These are phyloP conservation scores for Amphibalanus amphitrite DNA, from an alignment of 1,140 invertebrate species.

Conservation along the genomic window DNA sequence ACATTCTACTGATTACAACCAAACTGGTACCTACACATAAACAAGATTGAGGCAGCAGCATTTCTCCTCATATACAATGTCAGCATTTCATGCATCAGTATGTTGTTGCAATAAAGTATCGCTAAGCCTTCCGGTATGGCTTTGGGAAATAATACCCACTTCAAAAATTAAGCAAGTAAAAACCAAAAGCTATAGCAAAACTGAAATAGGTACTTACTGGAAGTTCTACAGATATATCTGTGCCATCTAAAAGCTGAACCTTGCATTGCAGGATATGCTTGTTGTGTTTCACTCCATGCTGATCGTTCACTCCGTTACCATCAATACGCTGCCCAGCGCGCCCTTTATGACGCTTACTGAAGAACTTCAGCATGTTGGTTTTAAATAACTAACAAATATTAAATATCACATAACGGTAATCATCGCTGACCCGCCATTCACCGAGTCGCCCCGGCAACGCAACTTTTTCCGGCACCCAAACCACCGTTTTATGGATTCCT, in stretches of 20 bases:
- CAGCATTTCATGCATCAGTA: too few relatives aligned
- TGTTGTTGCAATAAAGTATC: too few relatives aligned
- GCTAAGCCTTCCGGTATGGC: too few relatives aligned
- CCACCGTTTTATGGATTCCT: too few relatives aligned
- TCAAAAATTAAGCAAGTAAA: background rate
- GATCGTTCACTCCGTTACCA: background rate
- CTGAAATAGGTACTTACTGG: background rate
- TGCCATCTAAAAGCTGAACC: slow-evolving; percentile 1
- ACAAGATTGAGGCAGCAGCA: too few relatives aligned
- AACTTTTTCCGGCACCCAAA: background rate
- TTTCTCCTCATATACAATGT: too few relatives aligned
- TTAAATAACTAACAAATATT: background rate
- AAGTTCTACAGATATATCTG: background rate
- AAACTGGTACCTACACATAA: too few relatives aligned
- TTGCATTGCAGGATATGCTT: background rate
- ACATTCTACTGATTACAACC: too few relatives aligned
- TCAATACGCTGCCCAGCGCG: background rate
- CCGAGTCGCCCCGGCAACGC: too few relatives aligned
- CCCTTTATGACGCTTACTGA: slow-evolving; percentile 2
- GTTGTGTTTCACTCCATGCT: background rate
- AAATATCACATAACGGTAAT: background rate
- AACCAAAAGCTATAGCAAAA: background rate
- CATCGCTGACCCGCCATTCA: background rate
- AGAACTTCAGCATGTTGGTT: background rate
- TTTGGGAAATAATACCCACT: too few relatives aligned